Percentiles rank a stretch among this genome's conserved stretches.
These are phyloP conservation scores for Dufourea novaeangliae DNA, from an alignment of 1,140 invertebrate species.

Conservation along the genomic window DNA sequence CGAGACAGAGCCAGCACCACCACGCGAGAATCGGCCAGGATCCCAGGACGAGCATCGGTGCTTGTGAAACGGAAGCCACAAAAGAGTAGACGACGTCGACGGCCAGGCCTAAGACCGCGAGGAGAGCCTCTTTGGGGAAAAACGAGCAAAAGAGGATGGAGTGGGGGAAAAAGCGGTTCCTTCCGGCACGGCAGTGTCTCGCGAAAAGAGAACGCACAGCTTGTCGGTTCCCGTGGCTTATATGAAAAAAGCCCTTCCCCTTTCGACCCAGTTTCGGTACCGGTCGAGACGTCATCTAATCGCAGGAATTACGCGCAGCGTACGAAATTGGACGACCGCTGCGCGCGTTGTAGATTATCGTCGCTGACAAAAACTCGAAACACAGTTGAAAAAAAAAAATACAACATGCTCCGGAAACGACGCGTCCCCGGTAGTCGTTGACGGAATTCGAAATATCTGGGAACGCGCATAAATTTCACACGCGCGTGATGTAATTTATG, in stretches of 20 bases:
- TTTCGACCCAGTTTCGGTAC: conserved; percentile 37
- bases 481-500: conserved; percentile 17
- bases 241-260: conserved; percentile 11
- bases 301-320: conserved; percentile 40
- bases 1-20: not conserved
- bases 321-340: conserved; percentile 35
- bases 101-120: too few species aligned
- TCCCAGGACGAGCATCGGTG: not conserved
- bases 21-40: not conserved
- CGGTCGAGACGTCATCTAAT: conserved; percentile 47
- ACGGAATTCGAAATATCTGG: not conserved
- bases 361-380: not conserved
- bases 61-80: not conserved
- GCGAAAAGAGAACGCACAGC: not conserved
- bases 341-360: conserved; percentile 26
- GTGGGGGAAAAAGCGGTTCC: conserved; percentile 24
- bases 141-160: not conserved
- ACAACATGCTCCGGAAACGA: conserved; percentile 1
- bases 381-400: not conserved
- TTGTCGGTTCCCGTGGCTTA: not conserved
- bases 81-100: not conserved
- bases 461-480: conserved; percentile 15
- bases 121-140: not conserved
- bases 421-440: not conserved
- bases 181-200: conserved; percentile 8